Base-by-base conservation (phyloP, 2,888 invertebrate species). In the Phorcus lineatus region DNA sequence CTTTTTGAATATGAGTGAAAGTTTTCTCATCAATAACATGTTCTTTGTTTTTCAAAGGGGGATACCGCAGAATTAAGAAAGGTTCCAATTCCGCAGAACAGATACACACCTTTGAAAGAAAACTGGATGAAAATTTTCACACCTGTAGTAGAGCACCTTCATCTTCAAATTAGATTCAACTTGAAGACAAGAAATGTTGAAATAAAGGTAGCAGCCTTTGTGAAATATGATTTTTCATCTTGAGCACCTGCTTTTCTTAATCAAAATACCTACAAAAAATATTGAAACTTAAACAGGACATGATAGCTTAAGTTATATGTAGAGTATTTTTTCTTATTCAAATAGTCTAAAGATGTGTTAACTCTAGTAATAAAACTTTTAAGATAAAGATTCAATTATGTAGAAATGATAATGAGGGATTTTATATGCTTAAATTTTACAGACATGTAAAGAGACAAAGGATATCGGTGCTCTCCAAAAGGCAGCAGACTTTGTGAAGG, bases 61-160 rank as follows among this genome's bases (percentile, higher is more conserved):
- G 88, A 88, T 28, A 90, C 89, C 82, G 80, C 87, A 62, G 91
- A 91, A 77, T 77, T 90, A 11, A 85, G 93, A 70, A 92, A 91
- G 82, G 85, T 99, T 54, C 94, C 96, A 9, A 97, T 99, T n/a
- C 99, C 99, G 17, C 95, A 96, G 6, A 97, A 99, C 89, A 96
- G 99, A 92, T 97, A 97, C 90, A 96, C 97, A 11, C 98, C 99
- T 0, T 94, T 99, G 11, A 99, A 98, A 94, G 97, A 98, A 90
- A 97, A 96, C 90, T 99, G 99, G 99, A 94, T 97, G 93, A 97
- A 99, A 93, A 97, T 99, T 86, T 98, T 98, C 91, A 96, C 97
- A 74, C 99, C 99, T 0, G 95, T 99, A 52, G 99, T 99, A 0
- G 98, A 99, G 91, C 97, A 99, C 91, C 94, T 99, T 82, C 95